These are phyloP conservation scores for Bufo bufo DNA, from an alignment of 2,113 vertebrate genomes.

Conservation along the genomic window DNA sequence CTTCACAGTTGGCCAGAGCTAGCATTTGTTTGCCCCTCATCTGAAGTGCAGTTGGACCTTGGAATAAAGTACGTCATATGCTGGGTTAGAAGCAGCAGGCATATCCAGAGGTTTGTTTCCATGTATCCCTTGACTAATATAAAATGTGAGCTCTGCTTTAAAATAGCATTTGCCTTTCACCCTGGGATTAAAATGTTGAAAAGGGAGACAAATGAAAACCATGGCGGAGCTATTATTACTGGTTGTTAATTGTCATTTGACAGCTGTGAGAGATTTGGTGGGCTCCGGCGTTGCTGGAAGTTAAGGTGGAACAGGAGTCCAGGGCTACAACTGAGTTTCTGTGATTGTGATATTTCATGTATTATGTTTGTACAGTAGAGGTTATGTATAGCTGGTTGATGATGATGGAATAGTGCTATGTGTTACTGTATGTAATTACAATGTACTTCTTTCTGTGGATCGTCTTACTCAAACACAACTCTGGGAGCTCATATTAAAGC, in stretches of 20 bases:
- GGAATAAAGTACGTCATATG: background rate
- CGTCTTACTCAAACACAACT: slow-evolving; percentile 84
- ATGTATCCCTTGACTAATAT: background rate
- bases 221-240: slow-evolving; percentile 1
- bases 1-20: background rate
- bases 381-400: slow-evolving; percentile 67
- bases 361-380: slow-evolving; percentile 53
- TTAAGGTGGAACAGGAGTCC: background rate
- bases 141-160: slow-evolving; percentile 21
- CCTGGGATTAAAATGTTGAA: background rate
- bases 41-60: background rate
- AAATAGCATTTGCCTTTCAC: background rate
- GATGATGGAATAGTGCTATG: slow-evolving; percentile 75
- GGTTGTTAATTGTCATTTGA: background rate
- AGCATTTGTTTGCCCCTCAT: background rate
- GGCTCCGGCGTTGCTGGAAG: background rate
- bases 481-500: slow-evolving; percentile 76
- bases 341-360: background rate
- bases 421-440: slow-evolving; percentile 76
- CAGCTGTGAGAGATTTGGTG: slow-evolving; percentile 20
- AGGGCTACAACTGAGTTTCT: background rate
- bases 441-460: slow-evolving; percentile 79
- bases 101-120: background rate
- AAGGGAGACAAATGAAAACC: background rate
- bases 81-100: background rate